Evolutionary conservation across 1,140 invertebrate genomes (phyloP).

Genomic region (Sycobia sp.): DNA sequence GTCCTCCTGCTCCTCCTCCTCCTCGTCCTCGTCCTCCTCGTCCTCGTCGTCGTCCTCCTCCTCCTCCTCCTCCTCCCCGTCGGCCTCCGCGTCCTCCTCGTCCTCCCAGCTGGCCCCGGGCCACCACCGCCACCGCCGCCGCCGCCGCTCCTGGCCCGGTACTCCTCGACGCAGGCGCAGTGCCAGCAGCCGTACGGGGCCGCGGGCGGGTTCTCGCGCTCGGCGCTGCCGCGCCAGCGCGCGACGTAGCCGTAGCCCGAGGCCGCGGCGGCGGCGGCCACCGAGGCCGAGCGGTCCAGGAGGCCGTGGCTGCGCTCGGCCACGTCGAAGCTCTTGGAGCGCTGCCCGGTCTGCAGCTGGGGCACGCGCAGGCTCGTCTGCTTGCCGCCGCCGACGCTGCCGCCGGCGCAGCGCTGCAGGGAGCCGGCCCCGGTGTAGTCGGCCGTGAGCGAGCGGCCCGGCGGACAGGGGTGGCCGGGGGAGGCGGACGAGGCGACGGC

Average conservation of each 20-base stretch:
- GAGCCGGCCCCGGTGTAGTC: too few species aligned
- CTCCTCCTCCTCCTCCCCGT: slow-evolving; percentile 45
- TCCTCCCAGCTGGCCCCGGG: slow-evolving; percentile 42
- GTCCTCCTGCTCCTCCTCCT: slow-evolving; percentile 48
- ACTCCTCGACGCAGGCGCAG: slow-evolving; percentile 59
- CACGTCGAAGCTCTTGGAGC: slow-evolving; percentile 80
- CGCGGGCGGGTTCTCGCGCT: slow-evolving; percentile 28
- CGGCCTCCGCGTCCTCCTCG: slow-evolving; percentile 42
- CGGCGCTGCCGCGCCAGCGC: slow-evolving; percentile 10
- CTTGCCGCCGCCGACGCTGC: slow-evolving; percentile 47
- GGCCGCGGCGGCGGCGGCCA: slow-evolving; percentile 63
- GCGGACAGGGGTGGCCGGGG: too few species aligned
- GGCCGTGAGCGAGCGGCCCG: slow-evolving; percentile 54
- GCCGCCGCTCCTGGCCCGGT: slow-evolving; percentile 28
- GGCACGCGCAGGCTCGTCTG: slow-evolving; percentile 67
- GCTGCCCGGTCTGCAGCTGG: slow-evolving; percentile 66
- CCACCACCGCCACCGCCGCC: too few species aligned
- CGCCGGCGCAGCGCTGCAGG: slow-evolving; percentile 28
- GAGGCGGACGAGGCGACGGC: slow-evolving; percentile 53
- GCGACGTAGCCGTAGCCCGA: slow-evolving; percentile 56
- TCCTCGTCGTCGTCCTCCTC: slow-evolving; percentile 20
- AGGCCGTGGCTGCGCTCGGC: neutral
- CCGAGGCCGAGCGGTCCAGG: slow-evolving; percentile 58
- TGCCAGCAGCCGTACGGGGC: slow-evolving; percentile 53
- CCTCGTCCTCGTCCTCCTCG: slow-evolving; percentile 55